Evolutionary conservation across 2,888 invertebrate species (phyloP), one percentile per base, ranked within the genome.

Genomic region (Quadriops clusia): DNA sequence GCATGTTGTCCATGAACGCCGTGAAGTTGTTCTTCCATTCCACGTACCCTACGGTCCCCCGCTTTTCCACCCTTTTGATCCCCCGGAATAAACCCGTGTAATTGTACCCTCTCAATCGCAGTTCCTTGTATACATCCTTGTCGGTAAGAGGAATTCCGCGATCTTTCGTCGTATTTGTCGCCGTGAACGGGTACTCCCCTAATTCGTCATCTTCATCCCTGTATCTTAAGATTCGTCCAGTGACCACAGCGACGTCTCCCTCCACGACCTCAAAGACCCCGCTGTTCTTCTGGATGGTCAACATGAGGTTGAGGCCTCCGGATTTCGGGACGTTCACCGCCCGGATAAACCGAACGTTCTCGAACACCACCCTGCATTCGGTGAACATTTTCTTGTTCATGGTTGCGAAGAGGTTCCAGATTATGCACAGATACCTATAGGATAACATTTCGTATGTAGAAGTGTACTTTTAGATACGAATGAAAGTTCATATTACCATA

Each of bases 21-120:
- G 86, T 77, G 87, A 87, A 91, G 60, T 87, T 85, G 46, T 77
- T 77, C 27, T 71, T 67, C 87, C 87, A 90, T 29, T 67, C 56
- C 4, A 74, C 53, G 12, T 61, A 59, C 2, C 70, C 72, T 2
- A 61, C 59, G 3, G 60, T 64, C 47, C 53, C 52, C 49, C 32
- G 24, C 4, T 36, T 11, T 30, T 41, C 41, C 20, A 41, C 40
- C 17, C 42, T 37, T 16, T 41, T 36, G 1, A 51, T 23, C 3
- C 40, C 43, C 23, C 40, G 41, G 30, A 53, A 53, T 3, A 23
- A 11, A 8, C 48, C 50, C n/a, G 23, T 36, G 32, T 50, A 50
- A 23, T 49, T 75, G 48, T 80, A 80, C 7, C 81, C 80, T 39
- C 79, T 63, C 0, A 81, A 60, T 39, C 72, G 63, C 18, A 81